Conservation (phyloP, 2,888 invertebrate genomes). For the Pachymerium ferrugineum region DNA sequence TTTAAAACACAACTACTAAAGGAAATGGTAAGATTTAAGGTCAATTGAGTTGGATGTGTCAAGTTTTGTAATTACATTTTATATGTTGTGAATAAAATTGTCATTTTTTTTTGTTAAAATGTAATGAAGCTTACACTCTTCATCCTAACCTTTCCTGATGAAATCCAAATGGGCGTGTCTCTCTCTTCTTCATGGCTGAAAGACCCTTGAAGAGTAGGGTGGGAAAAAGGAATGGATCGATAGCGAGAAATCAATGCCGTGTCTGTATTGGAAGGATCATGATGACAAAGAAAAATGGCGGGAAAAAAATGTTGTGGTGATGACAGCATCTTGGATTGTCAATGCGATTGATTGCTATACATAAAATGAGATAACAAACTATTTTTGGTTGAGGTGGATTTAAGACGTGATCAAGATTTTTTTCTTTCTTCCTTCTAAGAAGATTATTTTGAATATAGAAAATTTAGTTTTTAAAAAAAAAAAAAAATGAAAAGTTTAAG, state of each 20-base stretch:
- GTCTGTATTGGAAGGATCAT: neutral
- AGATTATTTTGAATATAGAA: too few relatives aligned
- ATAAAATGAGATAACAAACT: too few relatives aligned
- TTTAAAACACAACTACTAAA: too few relatives aligned
- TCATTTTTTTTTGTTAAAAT: neutral
- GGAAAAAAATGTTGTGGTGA: neutral
- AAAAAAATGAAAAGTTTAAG: neutral
- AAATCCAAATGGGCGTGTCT: slow-evolving; percentile 6
- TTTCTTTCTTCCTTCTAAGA: too few relatives aligned
- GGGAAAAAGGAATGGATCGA: neutral
- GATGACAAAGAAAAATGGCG: neutral
- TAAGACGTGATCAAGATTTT: too few relatives aligned
- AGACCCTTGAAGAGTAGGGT: neutral
- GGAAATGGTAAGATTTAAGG: too few relatives aligned
- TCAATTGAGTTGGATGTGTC: too few relatives aligned
- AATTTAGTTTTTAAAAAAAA: neutral
- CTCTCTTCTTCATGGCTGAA: neutral
- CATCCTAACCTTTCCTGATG: neutral
- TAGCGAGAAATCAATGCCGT: neutral
- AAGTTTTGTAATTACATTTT: too few relatives aligned
- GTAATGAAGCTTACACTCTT: neutral
- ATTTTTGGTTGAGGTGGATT: neutral
- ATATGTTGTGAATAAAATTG: too few relatives aligned
- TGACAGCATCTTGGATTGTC: neutral
- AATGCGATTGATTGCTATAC: too few relatives aligned